Conservation (phyloP, 2,797 vertebrate species). For the Petrocephalus schoutedeni region DNA sequence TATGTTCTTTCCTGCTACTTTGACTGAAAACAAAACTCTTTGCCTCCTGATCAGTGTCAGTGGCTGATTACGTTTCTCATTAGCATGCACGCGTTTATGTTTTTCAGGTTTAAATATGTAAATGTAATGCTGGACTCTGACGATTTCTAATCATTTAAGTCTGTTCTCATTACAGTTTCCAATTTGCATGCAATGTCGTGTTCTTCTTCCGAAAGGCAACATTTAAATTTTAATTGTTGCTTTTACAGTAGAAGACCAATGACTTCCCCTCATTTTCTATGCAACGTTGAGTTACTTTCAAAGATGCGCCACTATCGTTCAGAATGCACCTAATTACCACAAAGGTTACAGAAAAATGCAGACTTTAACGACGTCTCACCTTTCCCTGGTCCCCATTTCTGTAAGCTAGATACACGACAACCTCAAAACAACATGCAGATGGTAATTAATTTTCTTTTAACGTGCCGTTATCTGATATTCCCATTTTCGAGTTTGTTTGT, state of each 20-base stretch:
- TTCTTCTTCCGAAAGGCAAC: conserved; percentile 18
- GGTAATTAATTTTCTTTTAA: conserved; percentile 50
- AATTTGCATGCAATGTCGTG: conserved; percentile 20
- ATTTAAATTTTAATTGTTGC: conserved; percentile 27
- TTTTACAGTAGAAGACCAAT: not conserved
- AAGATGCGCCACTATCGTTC: not conserved
- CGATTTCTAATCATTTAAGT: conserved; percentile 33
- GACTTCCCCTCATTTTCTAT: conserved; percentile 13
- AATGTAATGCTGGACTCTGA: conserved; percentile 28
- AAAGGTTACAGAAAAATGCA: conserved; percentile 13
- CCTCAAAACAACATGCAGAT: conserved; percentile 49
- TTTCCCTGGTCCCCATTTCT: not conserved
- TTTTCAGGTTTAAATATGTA: not conserved
- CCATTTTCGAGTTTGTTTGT: conserved; percentile 64
- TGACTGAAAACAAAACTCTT: not conserved
- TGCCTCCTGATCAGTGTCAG: not conserved
- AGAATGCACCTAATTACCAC: conserved; percentile 14
- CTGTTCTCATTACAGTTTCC: conserved; percentile 22
- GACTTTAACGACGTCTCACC: not conserved
- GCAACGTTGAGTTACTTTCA: conserved; percentile 14
- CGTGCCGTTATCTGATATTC: conserved; percentile 36
- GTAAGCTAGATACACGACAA: conserved; percentile 46
- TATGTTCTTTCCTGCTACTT: not conserved
- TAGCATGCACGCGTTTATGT: not conserved
- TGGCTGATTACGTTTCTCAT: not conserved